Conservation (phyloP, 2,113 vertebrate species). For the Pycnonotus jocosus region DNA sequence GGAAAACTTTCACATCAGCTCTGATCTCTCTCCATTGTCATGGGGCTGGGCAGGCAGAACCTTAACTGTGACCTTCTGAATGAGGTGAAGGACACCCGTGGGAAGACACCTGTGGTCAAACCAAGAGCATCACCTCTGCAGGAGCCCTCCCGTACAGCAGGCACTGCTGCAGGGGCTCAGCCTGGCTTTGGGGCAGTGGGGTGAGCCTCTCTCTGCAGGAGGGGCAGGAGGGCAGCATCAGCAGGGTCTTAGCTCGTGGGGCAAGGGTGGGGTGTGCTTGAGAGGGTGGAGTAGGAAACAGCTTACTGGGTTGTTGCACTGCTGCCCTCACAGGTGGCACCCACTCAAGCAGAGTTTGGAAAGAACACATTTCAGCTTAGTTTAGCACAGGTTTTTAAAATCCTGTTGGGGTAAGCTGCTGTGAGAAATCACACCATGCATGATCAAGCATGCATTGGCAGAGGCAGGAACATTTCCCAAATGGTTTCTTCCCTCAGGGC, state of each 20-base stretch:
- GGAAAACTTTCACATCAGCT: not conserved
- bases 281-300: not conserved
- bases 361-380: not conserved
- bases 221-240: not conserved
- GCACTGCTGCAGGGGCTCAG: not conserved
- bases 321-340: not conserved
- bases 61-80: not conserved
- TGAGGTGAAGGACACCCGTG: not conserved
- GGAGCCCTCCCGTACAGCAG: accelerated
- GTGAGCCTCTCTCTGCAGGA: not conserved
- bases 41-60: not conserved
- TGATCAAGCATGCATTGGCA: not conserved
- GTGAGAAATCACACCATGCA: not conserved
- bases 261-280: not conserved
- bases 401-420: not conserved
- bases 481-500: not conserved
- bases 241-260: not conserved
- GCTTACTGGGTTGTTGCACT: not conserved
- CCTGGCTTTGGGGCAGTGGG: not conserved
- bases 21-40: not conserved
- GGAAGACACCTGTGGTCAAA: not conserved
- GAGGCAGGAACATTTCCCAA: not conserved
- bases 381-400: not conserved
- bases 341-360: not conserved
- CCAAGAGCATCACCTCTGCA: not conserved